These are phyloP conservation scores for Vidua chalybeata DNA, from an alignment of 2,113 vertebrate species.

Conservation along the genomic window DNA sequence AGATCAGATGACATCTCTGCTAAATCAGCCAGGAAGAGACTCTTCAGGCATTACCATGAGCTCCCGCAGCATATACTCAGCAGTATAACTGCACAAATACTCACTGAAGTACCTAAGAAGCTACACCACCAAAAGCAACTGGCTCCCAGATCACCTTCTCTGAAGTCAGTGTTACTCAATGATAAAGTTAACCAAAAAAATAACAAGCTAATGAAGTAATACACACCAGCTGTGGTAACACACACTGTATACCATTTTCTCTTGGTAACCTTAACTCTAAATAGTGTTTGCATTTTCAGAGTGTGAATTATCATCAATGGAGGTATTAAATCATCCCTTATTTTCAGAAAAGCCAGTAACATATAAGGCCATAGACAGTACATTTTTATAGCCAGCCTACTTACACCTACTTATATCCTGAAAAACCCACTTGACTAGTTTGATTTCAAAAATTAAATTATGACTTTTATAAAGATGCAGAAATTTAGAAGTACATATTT, in stretches of 20 bases:
- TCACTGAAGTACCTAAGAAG: background rate
- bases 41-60: background rate
- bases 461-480: background rate
- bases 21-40: background rate
- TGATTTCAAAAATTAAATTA: background rate
- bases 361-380: background rate
- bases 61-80: background rate
- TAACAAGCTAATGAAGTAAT: background rate
- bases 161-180: background rate
- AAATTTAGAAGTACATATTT: background rate
- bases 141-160: background rate
- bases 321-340: background rate
- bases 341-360: background rate
- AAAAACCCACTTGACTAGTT: background rate
- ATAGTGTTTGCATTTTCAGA: background rate
- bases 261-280: background rate
- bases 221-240: background rate
- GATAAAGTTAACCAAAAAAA: background rate
- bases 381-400: background rate
- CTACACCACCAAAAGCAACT: background rate
- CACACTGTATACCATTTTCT: background rate
- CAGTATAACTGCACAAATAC: accelerated
- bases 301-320: background rate
- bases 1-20: background rate
- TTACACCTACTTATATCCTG: background rate